These are phyloP conservation scores for Phyllotreta cruciferae DNA, from an alignment of 2,888 invertebrate species.

Conservation along the genomic window DNA sequence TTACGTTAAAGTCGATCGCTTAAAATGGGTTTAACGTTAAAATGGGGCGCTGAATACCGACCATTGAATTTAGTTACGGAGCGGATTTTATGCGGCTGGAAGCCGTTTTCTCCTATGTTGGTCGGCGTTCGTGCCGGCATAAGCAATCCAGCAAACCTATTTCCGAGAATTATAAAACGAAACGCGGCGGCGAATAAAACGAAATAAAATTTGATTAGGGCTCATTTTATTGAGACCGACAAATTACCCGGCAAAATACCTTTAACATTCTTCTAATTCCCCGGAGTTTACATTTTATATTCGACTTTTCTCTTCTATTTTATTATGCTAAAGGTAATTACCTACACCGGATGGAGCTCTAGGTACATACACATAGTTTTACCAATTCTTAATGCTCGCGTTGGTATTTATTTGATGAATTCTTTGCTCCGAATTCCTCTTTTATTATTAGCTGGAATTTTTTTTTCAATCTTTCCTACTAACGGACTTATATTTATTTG, in stretches of 20 bases:
- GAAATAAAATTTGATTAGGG: slow-evolving; percentile 13
- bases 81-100: background rate
- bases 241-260: slow-evolving; percentile 9
- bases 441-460: too few species aligned
- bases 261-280: background rate
- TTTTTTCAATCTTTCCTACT: too few species aligned
- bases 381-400: too few species aligned
- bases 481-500: too few species aligned
- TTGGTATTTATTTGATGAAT: too few species aligned
- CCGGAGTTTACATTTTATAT: background rate
- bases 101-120: slow-evolving; percentile 6
- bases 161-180: slow-evolving; percentile 18
- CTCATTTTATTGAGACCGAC: slow-evolving; percentile 16
- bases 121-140: slow-evolving; percentile 8
- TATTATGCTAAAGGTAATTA: too few species aligned
- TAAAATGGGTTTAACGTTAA: too few species aligned
- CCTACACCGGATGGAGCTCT: too few species aligned
- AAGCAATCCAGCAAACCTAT: slow-evolving; percentile 12
- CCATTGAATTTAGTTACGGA: slow-evolving; percentile 6
- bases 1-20: too few species aligned
- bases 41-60: too few species aligned
- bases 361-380: too few species aligned
- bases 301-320: background rate
- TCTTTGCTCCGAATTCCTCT: too few species aligned
- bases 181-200: slow-evolving; percentile 3